Evolutionary conservation across 1,140 invertebrate genomes (phyloP), one percentile per base, ranked within the genome.

Genomic region (Vollenhovia emeryi): DNA sequence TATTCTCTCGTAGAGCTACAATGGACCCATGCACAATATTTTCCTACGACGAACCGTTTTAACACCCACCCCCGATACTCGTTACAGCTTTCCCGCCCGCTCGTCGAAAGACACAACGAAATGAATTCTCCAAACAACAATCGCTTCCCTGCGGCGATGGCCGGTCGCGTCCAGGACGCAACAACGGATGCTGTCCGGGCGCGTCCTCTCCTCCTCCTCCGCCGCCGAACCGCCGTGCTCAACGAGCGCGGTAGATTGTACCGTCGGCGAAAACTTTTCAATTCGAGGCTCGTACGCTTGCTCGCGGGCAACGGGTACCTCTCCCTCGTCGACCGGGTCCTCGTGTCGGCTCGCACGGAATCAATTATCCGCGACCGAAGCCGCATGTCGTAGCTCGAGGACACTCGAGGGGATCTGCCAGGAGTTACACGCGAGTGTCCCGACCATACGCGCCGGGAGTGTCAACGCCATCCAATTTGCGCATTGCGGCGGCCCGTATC

Each of bases 381-480:
- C 78, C 66, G 62, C 84, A 82, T 86, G 84, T 86, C 84, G 84
- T 80, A 80, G 62, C 84, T 85, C 48, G 75, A 85, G 75, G 57
- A 86, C 66, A 86, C 84, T 86, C 84, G 40, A 48, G 84, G 84
- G 84, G 82, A 62, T 79, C 57, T 43, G 78, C 78, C 78, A 62
- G 78, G 55, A 68, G 78, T 86, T 82, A 86, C 62, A 82, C 55
- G 57, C 64, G 45, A 64, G 45, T 83, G 84, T 85, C 64, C 52
- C 13, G 43, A 11, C 59, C 78, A 86, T 78, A 86, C 59, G 78
- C 64, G 83, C 69, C n/a, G 15, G 50, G 50, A 84, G 18, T 80
- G 85, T 86, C 85, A 64, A 33, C 73, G 48, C 69, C 85, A 86
- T 84, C 85, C 79, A 86, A 86, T 86, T 86, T 86, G 80, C 85